A percentile compares a stretch with the other conserved stretches of the same genome.
phyloP scores from a whole-genome alignment of 2,113 vertebrate species.

The Muntiacus muntjak region DNA sequence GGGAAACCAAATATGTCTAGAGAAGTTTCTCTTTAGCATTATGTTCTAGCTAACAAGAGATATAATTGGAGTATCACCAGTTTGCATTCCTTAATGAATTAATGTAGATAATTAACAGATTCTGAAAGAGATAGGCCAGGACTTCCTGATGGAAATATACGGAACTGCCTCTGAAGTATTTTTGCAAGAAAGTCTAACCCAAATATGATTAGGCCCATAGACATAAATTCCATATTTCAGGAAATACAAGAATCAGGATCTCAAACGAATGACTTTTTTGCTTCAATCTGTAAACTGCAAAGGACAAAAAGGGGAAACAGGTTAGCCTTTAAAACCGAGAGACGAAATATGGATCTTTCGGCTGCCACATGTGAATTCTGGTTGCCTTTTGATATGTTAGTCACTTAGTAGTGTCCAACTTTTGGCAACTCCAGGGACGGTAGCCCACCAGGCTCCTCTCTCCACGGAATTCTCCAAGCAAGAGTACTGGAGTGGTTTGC shows the following conservation, averaged over 20 bases:
- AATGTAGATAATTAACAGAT: background rate
- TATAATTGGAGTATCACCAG: background rate
- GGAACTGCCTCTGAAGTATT: background rate
- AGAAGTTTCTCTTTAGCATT: background rate
- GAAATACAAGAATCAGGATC: background rate
- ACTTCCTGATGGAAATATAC: background rate
- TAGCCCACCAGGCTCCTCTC: background rate
- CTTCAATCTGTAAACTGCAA: background rate
- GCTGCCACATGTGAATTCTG: background rate
- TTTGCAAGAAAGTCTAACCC: background rate
- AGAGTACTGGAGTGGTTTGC: background rate
- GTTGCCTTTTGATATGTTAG: background rate
- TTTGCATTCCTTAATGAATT: background rate
- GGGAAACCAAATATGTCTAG: background rate
- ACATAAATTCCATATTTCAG: background rate
- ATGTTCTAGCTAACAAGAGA: background rate
- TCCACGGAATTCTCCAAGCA: background rate
- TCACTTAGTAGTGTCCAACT: background rate
- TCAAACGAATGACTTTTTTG: background rate
- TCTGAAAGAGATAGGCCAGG: background rate
- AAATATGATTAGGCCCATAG: background rate
- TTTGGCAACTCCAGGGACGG: background rate
- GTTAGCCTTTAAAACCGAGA: background rate
- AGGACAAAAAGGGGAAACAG: background rate
- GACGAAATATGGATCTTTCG: background rate